These are phyloP conservation scores for Athalia circularis DNA, from an alignment of 2,888 invertebrate species.

Conservation along the genomic window DNA sequence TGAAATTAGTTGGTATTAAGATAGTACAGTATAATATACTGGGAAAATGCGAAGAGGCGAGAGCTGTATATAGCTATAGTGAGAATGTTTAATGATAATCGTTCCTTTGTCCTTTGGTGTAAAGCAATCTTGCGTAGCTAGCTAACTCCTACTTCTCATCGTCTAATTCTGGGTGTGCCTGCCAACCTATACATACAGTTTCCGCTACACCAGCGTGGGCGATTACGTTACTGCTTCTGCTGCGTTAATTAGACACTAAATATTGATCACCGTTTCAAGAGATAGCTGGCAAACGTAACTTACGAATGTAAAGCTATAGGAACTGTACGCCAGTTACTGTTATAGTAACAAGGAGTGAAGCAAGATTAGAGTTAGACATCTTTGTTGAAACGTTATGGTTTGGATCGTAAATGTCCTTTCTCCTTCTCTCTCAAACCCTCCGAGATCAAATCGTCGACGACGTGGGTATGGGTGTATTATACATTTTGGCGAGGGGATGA, in stretches of 20 bases:
- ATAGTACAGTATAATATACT: no score
- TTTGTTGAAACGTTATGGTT: not conserved
- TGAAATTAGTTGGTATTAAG: no score
- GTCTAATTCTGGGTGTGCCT: no score
- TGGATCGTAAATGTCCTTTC: slow-evolving; percentile 10
- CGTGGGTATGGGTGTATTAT: not conserved
- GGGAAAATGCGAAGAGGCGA: no score
- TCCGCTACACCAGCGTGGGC: not conserved
- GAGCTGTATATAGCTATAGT: not conserved
- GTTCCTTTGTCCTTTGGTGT: not conserved
- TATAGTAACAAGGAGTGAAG: slow-evolving; percentile 7
- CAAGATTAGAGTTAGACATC: not conserved
- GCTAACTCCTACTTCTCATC: no score
- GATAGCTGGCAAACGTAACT: not conserved
- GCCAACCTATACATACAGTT: not conserved
- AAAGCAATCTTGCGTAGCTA: not conserved
- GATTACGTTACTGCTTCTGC: slow-evolving; percentile 15
- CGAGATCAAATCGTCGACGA: slow-evolving; percentile 8
- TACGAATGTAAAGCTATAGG: not conserved
- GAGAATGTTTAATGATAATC: not conserved
- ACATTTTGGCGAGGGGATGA: not conserved
- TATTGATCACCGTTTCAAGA: slow-evolving; percentile 51
- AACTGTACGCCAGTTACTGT: not conserved
- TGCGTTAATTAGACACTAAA: slow-evolving; percentile 68
- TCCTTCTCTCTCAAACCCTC: slow-evolving; percentile 25